Evolutionary conservation across 2,113 vertebrate genomes (phyloP), one percentile per base, ranked within the genome.

Genomic region (Laticauda colubrina): DNA sequence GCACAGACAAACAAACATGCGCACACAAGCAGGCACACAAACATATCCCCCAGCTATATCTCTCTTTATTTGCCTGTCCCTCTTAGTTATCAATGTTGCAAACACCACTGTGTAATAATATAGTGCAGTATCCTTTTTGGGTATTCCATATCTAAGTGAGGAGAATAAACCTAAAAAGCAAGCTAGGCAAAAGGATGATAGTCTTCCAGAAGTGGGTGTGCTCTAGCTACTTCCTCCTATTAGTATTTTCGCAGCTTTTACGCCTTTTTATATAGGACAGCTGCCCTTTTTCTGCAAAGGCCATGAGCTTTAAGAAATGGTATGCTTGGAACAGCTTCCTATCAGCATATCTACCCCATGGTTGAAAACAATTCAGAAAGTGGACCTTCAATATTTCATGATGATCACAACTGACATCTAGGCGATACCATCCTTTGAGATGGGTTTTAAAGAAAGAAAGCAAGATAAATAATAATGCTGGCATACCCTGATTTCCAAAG

Each of bases 401-500:
- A 39, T 21, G 39, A 21, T 9, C 18, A 39, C 34, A 39, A 81
- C 53, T 24, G 7, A 11, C 34, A 6, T 5, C n/a, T 61, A n/a
- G 34, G 14, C 26, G 18, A 48, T 51, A 26, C 34, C 4, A 18
- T 89, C 39, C 24, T 64, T 87, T 88, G 39, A n/a, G 39, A 23
- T 43, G 45, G 18, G 26, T 75, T 26, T 26, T 53, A 6, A 23
- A 39, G 69, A 18, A 86, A 81, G 24, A 4, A 85, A n/a, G 10
- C 0, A 6, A 45, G 29, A 39, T 1, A 10, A 5, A 7, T 12
- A 64, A 92, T 53, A 92, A 81, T 24, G 24, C 54, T 53, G 81
- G 51, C 1, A 1, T 98, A 99, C 99, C 98, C 98, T 97, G 29
- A 99, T 99, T 96, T 99, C 99, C 95, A 99, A 97, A 0, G 99